phyloP scores from a whole-genome alignment of 2,797 vertebrate species.

The Denticeps clupeoides region DNA sequence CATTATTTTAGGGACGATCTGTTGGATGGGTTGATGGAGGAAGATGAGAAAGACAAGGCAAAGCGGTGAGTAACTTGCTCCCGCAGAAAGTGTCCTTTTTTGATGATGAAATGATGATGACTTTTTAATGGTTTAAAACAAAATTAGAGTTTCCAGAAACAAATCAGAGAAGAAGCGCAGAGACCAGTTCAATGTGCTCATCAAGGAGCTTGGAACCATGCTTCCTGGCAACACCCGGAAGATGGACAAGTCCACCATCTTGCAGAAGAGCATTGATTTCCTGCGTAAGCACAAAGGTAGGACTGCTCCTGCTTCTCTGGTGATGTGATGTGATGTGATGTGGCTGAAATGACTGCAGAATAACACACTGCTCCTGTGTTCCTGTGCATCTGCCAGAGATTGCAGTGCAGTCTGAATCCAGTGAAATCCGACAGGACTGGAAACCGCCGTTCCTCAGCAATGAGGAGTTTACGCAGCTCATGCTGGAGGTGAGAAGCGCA shows the following conservation, averaged over 20 bases:
- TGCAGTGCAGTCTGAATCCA: conserved; percentile 88
- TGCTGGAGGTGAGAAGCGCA: conserved; percentile 86
- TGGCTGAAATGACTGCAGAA: too few relatives aligned
- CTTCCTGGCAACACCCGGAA: conserved; percentile 92
- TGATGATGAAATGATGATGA: too few relatives aligned
- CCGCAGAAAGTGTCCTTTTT: too few relatives aligned
- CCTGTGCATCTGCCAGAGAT: conserved; percentile 62
- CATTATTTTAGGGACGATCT: conserved; percentile 95
- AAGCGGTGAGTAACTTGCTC: conserved; percentile 94
- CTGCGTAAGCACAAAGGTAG: conserved; percentile 94
- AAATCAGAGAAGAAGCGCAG: conserved; percentile 96
- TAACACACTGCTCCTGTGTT: too few relatives aligned
- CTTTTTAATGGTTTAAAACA: background rate
- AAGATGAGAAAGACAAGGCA: conserved; percentile 98
- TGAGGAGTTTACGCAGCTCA: conserved; percentile 96
- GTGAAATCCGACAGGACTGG: conserved; percentile 96
- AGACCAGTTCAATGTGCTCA: conserved; percentile 98
- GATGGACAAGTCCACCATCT: conserved; percentile 96
- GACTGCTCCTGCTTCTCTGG: background rate
- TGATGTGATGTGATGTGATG: too few relatives aligned
- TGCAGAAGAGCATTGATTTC: conserved; percentile 97
- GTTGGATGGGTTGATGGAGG: conserved; percentile 97
- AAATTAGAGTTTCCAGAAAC: conserved; percentile 82
- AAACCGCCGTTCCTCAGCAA: conserved; percentile 96
- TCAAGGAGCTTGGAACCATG: conserved; percentile 96